Evolutionary conservation across 2,888 invertebrate species (phyloP).

Genomic region (Drosophila flavopinicola): DNA sequence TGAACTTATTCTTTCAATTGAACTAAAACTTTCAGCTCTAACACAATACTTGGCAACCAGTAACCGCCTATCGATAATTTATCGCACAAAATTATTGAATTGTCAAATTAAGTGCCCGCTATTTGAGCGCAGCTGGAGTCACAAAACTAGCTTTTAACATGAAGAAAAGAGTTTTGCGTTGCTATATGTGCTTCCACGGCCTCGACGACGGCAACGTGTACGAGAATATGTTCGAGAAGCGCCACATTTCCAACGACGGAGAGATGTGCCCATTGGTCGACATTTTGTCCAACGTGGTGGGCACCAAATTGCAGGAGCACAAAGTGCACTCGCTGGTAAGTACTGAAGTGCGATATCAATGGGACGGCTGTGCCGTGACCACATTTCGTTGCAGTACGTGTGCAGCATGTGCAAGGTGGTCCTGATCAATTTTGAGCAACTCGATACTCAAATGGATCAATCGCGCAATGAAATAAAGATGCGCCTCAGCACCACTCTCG

Average conservation of each 20-base stretch:
- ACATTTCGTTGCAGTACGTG: conserved; percentile 44
- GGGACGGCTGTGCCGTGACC: too few relatives aligned
- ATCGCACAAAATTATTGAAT: too few relatives aligned
- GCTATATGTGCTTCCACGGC: conserved; percentile 40
- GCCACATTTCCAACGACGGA: conserved; percentile 17
- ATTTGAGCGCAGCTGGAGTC: too few relatives aligned
- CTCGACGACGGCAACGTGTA: conserved; percentile 24
- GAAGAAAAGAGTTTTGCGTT: not conserved
- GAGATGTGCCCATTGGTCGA: conserved; percentile 13
- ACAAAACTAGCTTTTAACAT: too few relatives aligned
- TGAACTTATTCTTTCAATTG: too few relatives aligned
- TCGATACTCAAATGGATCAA: conserved; percentile 48
- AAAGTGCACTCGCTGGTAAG: conserved; percentile 35
- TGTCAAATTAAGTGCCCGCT: too few relatives aligned
- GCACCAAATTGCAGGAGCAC: conserved; percentile 4
- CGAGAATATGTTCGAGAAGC: conserved; percentile 44
- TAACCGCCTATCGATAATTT: too few relatives aligned
- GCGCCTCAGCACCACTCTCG: too few relatives aligned
- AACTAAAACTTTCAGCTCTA: too few relatives aligned
- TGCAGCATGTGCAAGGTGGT: conserved; percentile 64
- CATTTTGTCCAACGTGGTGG: conserved; percentile 22
- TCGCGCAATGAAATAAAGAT: conserved; percentile 19
- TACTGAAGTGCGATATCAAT: not conserved
- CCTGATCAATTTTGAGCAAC: conserved; percentile 58
- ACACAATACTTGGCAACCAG: too few relatives aligned